phyloP scores from a whole-genome alignment of 1,140 invertebrate species.

The Brachionus koreanus region DNA sequence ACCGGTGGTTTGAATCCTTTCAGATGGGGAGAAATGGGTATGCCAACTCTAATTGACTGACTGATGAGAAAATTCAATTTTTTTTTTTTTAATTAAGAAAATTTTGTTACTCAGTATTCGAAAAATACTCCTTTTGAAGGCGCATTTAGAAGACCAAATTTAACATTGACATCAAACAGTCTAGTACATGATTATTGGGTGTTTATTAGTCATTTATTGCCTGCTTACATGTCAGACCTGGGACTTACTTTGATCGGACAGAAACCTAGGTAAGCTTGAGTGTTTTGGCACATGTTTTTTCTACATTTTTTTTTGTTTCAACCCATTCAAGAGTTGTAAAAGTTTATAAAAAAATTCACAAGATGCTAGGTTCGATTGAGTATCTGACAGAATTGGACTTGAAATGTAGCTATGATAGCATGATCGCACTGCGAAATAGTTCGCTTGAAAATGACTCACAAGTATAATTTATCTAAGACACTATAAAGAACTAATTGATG shows the following conservation, averaged over 20 bases:
- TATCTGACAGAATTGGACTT: conserved; percentile 68
- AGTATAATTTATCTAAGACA: too few species aligned
- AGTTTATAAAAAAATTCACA: conserved; percentile 44
- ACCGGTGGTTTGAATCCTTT: conserved; percentile 82
- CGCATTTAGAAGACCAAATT: conserved; percentile 40
- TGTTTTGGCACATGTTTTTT: conserved; percentile 66
- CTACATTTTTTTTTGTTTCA: conserved; percentile 47
- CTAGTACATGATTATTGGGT: conserved; percentile 57
- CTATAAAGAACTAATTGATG: too few species aligned
- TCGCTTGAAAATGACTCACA: conserved; percentile 73
- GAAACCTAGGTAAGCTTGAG: conserved; percentile 60
- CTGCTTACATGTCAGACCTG: conserved; percentile 56
- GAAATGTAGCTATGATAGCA: conserved; percentile 63
- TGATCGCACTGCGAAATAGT: conserved; percentile 55
- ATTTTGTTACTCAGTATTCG: conserved; percentile 53
- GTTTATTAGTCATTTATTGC: conserved; percentile 57
- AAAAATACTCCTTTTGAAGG: conserved; percentile 54
- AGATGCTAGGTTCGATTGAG: conserved; percentile 55
- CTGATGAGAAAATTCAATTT: conserved; percentile 45
- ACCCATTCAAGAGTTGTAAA: conserved; percentile 39
- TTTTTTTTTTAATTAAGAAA: conserved; percentile 51
- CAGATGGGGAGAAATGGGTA: conserved; percentile 69
- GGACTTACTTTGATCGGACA: conserved; percentile 54
- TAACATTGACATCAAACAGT: conserved; percentile 48
- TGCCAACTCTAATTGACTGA: too few species aligned